These are phyloP conservation scores for Galerucella pusilla DNA, from an alignment of 2,888 invertebrate genomes.

Conservation along the genomic window DNA sequence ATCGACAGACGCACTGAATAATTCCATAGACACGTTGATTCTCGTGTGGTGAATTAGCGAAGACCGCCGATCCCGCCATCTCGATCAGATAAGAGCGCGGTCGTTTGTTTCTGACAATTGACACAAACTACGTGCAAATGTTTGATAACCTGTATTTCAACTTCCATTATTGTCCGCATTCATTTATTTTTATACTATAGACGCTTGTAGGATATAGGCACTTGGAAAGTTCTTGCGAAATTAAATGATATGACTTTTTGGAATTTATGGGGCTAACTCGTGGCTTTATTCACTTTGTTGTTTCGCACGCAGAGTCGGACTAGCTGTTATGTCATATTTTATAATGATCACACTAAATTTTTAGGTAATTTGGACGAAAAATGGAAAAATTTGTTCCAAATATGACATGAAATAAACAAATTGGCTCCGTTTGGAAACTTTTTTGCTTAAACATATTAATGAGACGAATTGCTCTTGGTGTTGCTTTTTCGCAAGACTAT, in stretches of 20 bases:
- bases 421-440: too few relatives aligned
- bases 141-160: conserved; percentile 63
- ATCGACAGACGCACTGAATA: conserved; percentile 40
- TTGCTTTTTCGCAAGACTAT: too few relatives aligned
- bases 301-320: conserved; percentile 11
- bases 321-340: background rate
- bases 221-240: conserved; percentile 50
- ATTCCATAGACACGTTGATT: conserved; percentile 36
- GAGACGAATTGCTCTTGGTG: too few relatives aligned
- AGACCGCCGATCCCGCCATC: conserved; percentile 53
- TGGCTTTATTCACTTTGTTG: conserved; percentile 41
- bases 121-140: conserved; percentile 63
- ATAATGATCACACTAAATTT: background rate
- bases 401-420: too few relatives aligned
- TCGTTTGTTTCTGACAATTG: conserved; percentile 62
- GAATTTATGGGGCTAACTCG: conserved; percentile 48
- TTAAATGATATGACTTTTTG: conserved; percentile 52
- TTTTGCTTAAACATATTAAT: too few relatives aligned
- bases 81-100: conserved; percentile 59
- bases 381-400: too few relatives aligned
- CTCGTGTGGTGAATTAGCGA: conserved; percentile 45
- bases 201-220: conserved; percentile 48
- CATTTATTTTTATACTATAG: conserved; percentile 51
- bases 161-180: conserved; percentile 60
- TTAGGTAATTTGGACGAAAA: too few relatives aligned